Evolutionary conservation across 2,888 invertebrate species (phyloP).

Genomic region (Lymantria monacha): DNA sequence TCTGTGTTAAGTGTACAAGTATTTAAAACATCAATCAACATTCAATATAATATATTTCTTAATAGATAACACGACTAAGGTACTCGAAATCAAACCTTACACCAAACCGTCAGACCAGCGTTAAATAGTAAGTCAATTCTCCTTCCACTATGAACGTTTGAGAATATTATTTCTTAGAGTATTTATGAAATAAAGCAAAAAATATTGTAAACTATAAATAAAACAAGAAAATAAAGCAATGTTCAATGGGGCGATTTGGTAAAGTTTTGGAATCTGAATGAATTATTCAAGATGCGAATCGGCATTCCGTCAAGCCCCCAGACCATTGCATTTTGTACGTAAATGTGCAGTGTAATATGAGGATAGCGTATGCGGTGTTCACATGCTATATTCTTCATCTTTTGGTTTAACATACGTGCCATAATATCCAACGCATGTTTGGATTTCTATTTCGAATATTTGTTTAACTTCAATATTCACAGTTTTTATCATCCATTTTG

Average conservation of each 20-base stretch:
- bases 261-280: conserved; percentile 70
- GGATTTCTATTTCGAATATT: conserved; percentile 34
- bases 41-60: too few relatives aligned
- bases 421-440: conserved; percentile 30
- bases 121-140: too few relatives aligned
- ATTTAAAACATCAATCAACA: too few relatives aligned
- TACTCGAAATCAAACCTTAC: too few relatives aligned
- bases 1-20: too few relatives aligned
- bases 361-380: conserved; percentile 63
- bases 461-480: conserved; percentile 16
- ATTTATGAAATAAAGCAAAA: too few relatives aligned
- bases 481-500: conserved; percentile 12
- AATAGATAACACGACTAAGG: too few relatives aligned
- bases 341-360: conserved; percentile 66
- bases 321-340: conserved; percentile 69
- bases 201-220: too few relatives aligned
- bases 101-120: too few relatives aligned
- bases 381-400: conserved; percentile 57
- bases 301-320: conserved; percentile 73
- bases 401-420: conserved; percentile 50
- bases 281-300: conserved; percentile 76
- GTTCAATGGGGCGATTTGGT: conserved; percentile 54
- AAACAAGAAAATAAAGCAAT: conserved; percentile 72
- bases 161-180: too few relatives aligned
- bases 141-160: too few relatives aligned